Evolutionary conservation across 30 jellyfish, hydroid and myxozoan genomes (phyloP), one percentile per base, ranked within the genome.

Genomic region (Aurelia aurita complex sp. Pacific): DNA sequence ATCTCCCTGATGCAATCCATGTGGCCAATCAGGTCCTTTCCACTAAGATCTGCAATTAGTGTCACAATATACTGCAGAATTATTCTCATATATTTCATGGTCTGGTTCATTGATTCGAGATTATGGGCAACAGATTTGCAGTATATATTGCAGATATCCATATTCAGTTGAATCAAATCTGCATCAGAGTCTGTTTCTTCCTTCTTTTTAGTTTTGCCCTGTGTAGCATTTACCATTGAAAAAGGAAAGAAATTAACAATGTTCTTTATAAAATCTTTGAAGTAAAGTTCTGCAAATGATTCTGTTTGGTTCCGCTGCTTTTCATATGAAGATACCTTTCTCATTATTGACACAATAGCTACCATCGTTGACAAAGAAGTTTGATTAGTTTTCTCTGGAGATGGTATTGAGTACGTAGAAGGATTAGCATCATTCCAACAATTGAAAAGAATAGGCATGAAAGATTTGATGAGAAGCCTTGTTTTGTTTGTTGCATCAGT

Each of bases 381-480:
- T 57, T 76, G 83, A 12, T 38, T 57, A 0, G 59, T 34, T 38
- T 50, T 64, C 62, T 80, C 96, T 6, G 46, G 63, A 5, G 65
- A 42, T 50, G 94, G 64, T 9, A 82, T 62, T 13, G 86, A 42
- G 33, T 69, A 42, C 10, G 72, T 76, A 14, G 94, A 78, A 40
- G 95, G 94, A 13, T 74, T 87, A 57, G 81, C 81, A 35, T 91
- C 98, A 54, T 77, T 87, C 98, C 98, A 91, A 57, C 91, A 81
- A 40, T 87, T 59, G 33, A 91, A 75, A 14, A 91, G 85, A 23
- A 74, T 92, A 1, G 98, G 98, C 63, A 78, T 23, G 57, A 73
- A 61, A 18, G 90, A 77, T 4, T 62, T 19, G 60, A 87, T 78
- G 29, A 43, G 12, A 2, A 50, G 38, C 76, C 42, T 66, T 13